Base-by-base conservation (phyloP, 2,888 invertebrate species). In the Synergus umbraculus region DNA sequence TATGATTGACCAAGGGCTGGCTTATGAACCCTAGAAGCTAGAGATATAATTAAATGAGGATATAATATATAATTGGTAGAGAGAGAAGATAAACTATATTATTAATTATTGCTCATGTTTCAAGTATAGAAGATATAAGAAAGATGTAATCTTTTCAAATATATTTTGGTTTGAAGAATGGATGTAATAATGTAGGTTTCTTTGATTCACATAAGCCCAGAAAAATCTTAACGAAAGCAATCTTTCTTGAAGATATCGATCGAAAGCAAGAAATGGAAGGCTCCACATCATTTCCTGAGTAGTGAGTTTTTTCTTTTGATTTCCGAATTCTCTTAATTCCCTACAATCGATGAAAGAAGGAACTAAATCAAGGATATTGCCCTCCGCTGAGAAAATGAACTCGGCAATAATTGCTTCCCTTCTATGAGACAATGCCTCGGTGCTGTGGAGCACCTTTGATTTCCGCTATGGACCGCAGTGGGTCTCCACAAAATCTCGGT, bases 381-480 rank as follows among this genome's bases (percentile, higher is more conserved):
- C 18, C 44, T 78, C 41, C 76, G 76, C 77, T 77, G 63, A 77
- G 76, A 66, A 49, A 67, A 85, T 84, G 83, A 82, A 76, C 78
- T 82, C 79, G 44, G 58, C n/a, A 66, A 18, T 73, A 54, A 76
- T 81, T 63, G 64, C n/a, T 64, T 18, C 41, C 81, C 82, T 79
- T 82, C 85, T 81, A 87, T 88, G 86, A 87, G 83, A 89, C 86
- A 86, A 90, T 90, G 90, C 87, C 89, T 85, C 89, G 89, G 85
- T 91, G 90, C 84, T 91, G 89, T 86, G 89, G 91, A 78, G 87
- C 88, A 83, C 88, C 90, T 84, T 85, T 90, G 84, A 84, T 89
- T 84, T 88, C 90, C 84, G 84, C 86, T 79, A 86, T 89, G 85
- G 88, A 90, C 81, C 85, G 84, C 80, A 87, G 86, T 73, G 87